Conservation (phyloP, 2,113 vertebrate genomes). For the Beaufortia kweichowensis region DNA sequence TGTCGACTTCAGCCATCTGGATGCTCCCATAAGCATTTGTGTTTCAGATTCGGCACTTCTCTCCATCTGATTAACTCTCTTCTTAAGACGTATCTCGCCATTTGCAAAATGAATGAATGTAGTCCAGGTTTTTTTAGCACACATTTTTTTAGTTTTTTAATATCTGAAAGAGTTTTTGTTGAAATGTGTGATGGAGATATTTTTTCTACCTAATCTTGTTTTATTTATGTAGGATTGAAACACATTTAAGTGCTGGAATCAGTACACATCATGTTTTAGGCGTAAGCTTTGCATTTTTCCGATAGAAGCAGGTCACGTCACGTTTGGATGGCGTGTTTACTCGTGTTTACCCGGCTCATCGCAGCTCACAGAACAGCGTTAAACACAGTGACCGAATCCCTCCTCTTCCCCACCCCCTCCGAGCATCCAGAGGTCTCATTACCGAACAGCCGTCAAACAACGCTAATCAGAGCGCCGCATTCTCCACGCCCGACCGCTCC, state of each 20-base stretch:
- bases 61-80: constrained; percentile 65
- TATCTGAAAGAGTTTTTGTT: no score
- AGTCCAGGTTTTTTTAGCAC: no score
- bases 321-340: constrained; percentile 59
- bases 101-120: not conserved
- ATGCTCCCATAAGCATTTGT: constrained; percentile 35
- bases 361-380: not conserved
- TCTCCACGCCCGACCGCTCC: constrained; percentile 32
- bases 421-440: not conserved
- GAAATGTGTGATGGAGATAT: not conserved
- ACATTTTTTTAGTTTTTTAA: no score
- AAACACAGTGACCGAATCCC: not conserved
- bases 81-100: constrained; percentile 53
- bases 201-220: constrained; percentile 11
- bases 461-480: constrained; percentile 15
- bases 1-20: constrained; percentile 38
- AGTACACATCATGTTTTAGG: constrained; percentile 31
- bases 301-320: constrained; percentile 55
- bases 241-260: constrained; percentile 56
- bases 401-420: not conserved
- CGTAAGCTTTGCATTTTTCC: constrained; percentile 52
- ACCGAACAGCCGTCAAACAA: not conserved
- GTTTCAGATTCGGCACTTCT: constrained; percentile 60
- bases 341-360: not conserved
- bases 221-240: constrained; percentile 61